Percentiles rank a stretch among this genome's conserved stretches.
These are phyloP conservation scores for Rhinella marina DNA, from an alignment of 2,797 vertebrate species.

Conservation along the genomic window DNA sequence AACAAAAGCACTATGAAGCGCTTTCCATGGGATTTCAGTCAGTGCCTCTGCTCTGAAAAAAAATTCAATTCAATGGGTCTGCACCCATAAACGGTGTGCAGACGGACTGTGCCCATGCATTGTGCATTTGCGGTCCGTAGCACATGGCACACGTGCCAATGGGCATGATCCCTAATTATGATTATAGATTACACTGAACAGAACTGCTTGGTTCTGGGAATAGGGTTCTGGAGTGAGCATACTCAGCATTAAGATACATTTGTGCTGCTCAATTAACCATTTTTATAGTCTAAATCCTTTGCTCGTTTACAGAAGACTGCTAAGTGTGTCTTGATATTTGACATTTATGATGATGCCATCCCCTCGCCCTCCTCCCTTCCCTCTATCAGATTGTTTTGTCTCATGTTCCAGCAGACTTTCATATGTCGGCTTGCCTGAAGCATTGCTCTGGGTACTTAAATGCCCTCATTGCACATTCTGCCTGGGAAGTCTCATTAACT, in stretches of 20 bases:
- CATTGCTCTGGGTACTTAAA: background rate
- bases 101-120: too few relatives aligned
- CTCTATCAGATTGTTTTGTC: slow-evolving; percentile 8
- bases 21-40: too few relatives aligned
- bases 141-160: too few relatives aligned
- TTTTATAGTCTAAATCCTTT: background rate
- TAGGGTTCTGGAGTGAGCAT: background rate
- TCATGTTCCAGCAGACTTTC: slow-evolving; percentile 15
- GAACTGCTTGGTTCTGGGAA: background rate
- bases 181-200: background rate
- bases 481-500: slow-evolving; percentile 14
- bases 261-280: background rate
- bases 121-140: too few relatives aligned
- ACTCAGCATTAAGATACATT: background rate
- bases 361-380: background rate
- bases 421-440: slow-evolving; percentile 3
- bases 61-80: too few relatives aligned
- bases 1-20: too few relatives aligned
- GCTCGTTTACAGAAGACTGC: background rate
- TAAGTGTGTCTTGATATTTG: background rate
- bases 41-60: too few relatives aligned
- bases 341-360: background rate
- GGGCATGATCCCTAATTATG: too few relatives aligned
- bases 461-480: background rate
- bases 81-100: too few relatives aligned